A percentile compares a stretch with the other conserved stretches of the same genome.
phyloP scores from a whole-genome alignment of 2,888 invertebrate species.

The Zaprionus bogoriensis region DNA sequence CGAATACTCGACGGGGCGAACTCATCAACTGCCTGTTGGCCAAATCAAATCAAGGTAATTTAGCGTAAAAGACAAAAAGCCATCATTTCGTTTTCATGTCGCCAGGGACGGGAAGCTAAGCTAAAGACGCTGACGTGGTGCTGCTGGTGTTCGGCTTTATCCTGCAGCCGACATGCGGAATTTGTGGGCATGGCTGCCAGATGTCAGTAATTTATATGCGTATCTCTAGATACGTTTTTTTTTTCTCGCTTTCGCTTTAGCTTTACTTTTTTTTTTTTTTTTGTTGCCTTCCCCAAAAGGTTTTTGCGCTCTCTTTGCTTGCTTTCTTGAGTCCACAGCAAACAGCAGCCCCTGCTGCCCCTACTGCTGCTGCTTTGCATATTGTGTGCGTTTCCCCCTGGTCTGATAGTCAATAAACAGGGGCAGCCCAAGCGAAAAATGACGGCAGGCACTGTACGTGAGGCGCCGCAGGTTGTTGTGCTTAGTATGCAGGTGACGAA shows the following conservation, averaged over 20 bases:
- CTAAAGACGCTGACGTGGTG: conserved; percentile 23
- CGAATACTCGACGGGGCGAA: conserved; percentile 14
- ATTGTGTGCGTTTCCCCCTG: conserved; percentile 40
- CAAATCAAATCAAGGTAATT: conserved; percentile 78
- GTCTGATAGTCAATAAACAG: conserved; percentile 62
- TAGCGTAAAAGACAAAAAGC: conserved; percentile 76
- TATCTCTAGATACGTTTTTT: conserved; percentile 16
- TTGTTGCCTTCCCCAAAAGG: no score
- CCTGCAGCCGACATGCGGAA: not conserved
- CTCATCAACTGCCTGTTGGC: conserved; percentile 39
- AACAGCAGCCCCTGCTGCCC: no score
- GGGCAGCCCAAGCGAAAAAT: not conserved
- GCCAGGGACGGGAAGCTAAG: conserved; percentile 5
- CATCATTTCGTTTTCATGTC: conserved; percentile 64
- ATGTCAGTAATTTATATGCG: conserved; percentile 35
- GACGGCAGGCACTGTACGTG: conserved; percentile 37
- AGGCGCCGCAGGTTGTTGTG: conserved; percentile 51
- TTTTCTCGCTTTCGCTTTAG: not conserved
- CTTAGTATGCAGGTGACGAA: conserved; percentile 67
- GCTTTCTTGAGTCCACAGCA: no score
- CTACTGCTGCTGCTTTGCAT: conserved; percentile 61
- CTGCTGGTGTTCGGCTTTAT: not conserved
- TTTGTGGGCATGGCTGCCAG: conserved; percentile 18
- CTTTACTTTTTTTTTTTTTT: not conserved
- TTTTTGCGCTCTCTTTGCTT: not conserved